These are phyloP conservation scores for Contarinia nasturtii DNA, from an alignment of 1,140 invertebrate species.

Conservation along the genomic window DNA sequence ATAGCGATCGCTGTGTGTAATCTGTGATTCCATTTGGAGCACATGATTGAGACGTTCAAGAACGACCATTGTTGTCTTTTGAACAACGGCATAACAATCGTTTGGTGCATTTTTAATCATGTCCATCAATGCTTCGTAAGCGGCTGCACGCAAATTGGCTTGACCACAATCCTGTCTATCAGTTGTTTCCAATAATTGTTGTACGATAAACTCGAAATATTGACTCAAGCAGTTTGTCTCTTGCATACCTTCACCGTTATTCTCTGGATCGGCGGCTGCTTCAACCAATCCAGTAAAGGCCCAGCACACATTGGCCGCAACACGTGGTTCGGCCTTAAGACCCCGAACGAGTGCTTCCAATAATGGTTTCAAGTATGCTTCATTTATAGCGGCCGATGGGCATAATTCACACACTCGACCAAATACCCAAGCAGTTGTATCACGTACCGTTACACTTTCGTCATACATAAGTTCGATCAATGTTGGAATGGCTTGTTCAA, in stretches of 20 bases:
- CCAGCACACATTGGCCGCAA: conserved; percentile 99
- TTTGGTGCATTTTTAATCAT: conserved; percentile 98
- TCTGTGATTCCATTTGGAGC: conserved; percentile 81
- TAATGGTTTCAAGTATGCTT: conserved; percentile 62
- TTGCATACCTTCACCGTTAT: conserved; percentile 61
- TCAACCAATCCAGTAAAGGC: conserved; percentile 95
- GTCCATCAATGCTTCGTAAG: conserved; percentile 98
- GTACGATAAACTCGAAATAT: conserved; percentile 87
- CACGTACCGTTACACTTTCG: conserved; percentile 76
- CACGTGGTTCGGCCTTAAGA: conserved; percentile 79
- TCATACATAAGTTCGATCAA: conserved; percentile 91
- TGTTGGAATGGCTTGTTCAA: conserved; percentile 90
- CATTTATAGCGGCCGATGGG: conserved; percentile 83
- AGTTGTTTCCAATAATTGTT: conserved; percentile 80
- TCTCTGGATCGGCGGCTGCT: conserved; percentile 47
- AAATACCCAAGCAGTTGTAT: conserved; percentile 96
- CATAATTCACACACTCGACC: conserved; percentile 79
- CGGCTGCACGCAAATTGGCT: conserved; percentile 86
- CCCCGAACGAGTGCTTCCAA: conserved; percentile 79
- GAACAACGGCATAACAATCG: conserved; percentile 93
- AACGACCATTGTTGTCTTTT: conserved; percentile 91
- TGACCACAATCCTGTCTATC: conserved; percentile 74
- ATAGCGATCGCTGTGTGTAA: conserved; percentile 69
- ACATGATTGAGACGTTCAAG: conserved; percentile 81
- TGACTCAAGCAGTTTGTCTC: conserved; percentile 84